Evolutionary conservation across 2,888 invertebrate species (phyloP), one percentile per base, ranked within the genome.

Genomic region (Oxytorus armatus): DNA sequence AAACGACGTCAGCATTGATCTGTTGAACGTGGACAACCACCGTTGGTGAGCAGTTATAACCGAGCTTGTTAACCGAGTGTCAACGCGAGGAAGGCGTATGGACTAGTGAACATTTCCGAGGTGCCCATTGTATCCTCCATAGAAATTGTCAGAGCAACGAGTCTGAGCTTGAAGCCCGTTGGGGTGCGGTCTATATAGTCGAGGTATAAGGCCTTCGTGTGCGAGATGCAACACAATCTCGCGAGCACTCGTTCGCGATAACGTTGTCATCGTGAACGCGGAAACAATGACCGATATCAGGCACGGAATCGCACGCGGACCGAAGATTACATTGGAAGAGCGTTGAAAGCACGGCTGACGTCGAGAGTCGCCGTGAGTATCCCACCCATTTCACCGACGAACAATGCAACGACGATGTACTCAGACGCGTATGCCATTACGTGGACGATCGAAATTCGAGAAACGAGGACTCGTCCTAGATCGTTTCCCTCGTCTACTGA

Each of bases 261-360:
- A 81, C 81, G 78, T 81, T 82, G 82, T 82, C 81, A 82, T 81
- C 65, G 59, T 42, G 75, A 75, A 70, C 75, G 47, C 69, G 72
- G 74, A 82, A 78, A 82, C 82, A 82, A 82, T 82, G 82, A 81
- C 78, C 73, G 81, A 73, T 82, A 82, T 82, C 82, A 70, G 76
- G 10, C 36, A 23, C 47, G 55, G 66, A 69, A 77, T 81, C 81
- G 70, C 42, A 36, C 53, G 75, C 53, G 75, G 65, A 55, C 81
- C 75, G 66, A 82, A 82, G 81, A 82, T 81, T 81, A 66, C 82
- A 81, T 81, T 81, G 82, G 76, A 76, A 76, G 59, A 81, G 76
- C 69, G n/a, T 14, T 82, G 82, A 81, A 82, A 81, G 81, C 68
- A 55, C 51, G 44, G n/a, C 61, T 49, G 55, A 59, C 65, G 61